phyloP scores from a whole-genome alignment of 1,140 invertebrate species.

The Lamellibrachia luymesi region DNA sequence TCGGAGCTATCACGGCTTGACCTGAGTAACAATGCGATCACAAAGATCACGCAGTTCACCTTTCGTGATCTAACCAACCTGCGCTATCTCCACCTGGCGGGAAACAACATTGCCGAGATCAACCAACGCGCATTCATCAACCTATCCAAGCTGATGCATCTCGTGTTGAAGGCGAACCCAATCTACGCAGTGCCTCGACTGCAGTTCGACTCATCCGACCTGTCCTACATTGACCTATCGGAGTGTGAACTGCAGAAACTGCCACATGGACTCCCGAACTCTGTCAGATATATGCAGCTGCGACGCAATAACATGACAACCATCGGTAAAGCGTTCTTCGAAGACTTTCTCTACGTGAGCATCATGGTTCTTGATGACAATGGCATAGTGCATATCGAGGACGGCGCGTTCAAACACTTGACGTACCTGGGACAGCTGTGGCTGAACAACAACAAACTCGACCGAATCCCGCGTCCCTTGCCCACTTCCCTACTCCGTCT shows the following conservation, averaged over 20 bases:
- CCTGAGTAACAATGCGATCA: conserved; percentile 69
- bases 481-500: conserved; percentile 65
- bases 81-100: conserved; percentile 77
- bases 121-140: conserved; percentile 72
- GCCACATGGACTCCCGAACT: conserved; percentile 79
- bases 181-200: conserved; percentile 33
- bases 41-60: conserved; percentile 60
- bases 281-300: conserved; percentile 74
- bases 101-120: conserved; percentile 71
- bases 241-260: conserved; percentile 74
- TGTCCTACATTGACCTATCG: conserved; percentile 73
- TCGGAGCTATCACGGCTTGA: conserved; percentile 69
- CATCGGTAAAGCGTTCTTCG: conserved; percentile 79
- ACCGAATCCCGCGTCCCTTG: conserved; percentile 68
- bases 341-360: conserved; percentile 79
- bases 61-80: conserved; percentile 67
- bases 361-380: conserved; percentile 81
- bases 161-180: conserved; percentile 64
- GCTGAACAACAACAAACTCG: conserved; percentile 73
- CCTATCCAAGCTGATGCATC: conserved; percentile 72
- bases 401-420: conserved; percentile 80
- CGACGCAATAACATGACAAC: conserved; percentile 72
- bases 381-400: conserved; percentile 71
- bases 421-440: conserved; percentile 75
- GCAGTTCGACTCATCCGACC: conserved; percentile 28